These are phyloP conservation scores for Hydrolagus affinis DNA, from an alignment of 2,113 vertebrate species.

Conservation along the genomic window DNA sequence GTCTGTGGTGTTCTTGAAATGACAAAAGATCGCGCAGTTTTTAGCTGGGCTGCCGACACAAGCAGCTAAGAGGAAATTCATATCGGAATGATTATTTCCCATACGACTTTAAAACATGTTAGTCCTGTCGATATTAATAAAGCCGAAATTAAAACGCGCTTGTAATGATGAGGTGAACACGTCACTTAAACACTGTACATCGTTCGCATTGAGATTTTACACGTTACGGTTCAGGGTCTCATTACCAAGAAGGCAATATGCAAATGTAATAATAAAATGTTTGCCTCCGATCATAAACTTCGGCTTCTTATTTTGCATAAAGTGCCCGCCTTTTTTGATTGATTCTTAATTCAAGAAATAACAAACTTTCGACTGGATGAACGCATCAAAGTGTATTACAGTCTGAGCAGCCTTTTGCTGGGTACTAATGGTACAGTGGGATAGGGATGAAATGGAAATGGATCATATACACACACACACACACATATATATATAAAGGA, in stretches of 20 bases:
- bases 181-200: neutral
- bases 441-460: conserved; percentile 22
- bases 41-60: neutral
- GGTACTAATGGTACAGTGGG: neutral
- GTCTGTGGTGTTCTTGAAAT: too few relatives aligned
- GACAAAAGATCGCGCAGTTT: too few relatives aligned
- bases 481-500: neutral
- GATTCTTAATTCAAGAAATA: conserved; percentile 21
- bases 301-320: conserved; percentile 17
- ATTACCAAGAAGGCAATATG: conserved; percentile 23
- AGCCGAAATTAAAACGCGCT: neutral
- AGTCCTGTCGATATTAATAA: neutral
- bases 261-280: conserved; percentile 24
- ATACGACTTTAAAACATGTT: neutral
- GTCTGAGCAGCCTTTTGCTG: neutral
- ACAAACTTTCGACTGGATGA: conserved; percentile 4
- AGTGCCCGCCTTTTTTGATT: conserved; percentile 14
- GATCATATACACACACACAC: too few relatives aligned
- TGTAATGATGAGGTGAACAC: neutral
- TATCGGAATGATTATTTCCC: neutral
- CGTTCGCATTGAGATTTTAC: neutral
- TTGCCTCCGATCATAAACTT: conserved; percentile 27
- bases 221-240: too few relatives aligned
- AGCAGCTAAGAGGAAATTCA: neutral
- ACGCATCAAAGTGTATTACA: neutral